These are phyloP conservation scores for Prolemur simus DNA, from an alignment of 2,113 vertebrate genomes.

Conservation along the genomic window DNA sequence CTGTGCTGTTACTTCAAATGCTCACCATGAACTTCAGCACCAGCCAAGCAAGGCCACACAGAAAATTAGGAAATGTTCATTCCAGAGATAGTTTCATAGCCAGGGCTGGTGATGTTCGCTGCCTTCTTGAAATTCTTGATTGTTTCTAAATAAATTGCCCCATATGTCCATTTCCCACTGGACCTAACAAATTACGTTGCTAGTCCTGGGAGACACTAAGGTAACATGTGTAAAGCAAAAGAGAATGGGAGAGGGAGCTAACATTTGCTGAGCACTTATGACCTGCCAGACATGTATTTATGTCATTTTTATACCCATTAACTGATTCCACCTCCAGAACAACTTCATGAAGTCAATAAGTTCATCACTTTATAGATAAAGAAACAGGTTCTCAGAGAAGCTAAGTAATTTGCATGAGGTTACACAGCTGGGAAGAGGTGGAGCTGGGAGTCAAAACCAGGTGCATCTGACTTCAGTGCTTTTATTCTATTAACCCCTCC, in stretches of 20 bases:
- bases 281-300: background rate
- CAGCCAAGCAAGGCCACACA: background rate
- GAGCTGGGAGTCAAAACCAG: background rate
- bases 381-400: background rate
- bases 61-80: background rate
- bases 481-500: background rate
- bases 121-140: background rate
- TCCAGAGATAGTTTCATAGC: background rate
- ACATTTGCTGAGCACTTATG: background rate
- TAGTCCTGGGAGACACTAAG: background rate
- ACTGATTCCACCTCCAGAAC: background rate
- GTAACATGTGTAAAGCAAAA: background rate
- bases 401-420: background rate
- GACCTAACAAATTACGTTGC: background rate
- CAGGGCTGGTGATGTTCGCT: too few relatives aligned
- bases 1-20: background rate
- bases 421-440: background rate
- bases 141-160: background rate
- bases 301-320: background rate
- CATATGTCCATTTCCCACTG: background rate
- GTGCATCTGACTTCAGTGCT: background rate
- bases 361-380: conserved; percentile 1
- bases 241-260: background rate
- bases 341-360: background rate
- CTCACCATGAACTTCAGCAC: background rate